Evolutionary conservation across 1,140 invertebrate genomes (phyloP).

Genomic region (Argopecten irradians): DNA sequence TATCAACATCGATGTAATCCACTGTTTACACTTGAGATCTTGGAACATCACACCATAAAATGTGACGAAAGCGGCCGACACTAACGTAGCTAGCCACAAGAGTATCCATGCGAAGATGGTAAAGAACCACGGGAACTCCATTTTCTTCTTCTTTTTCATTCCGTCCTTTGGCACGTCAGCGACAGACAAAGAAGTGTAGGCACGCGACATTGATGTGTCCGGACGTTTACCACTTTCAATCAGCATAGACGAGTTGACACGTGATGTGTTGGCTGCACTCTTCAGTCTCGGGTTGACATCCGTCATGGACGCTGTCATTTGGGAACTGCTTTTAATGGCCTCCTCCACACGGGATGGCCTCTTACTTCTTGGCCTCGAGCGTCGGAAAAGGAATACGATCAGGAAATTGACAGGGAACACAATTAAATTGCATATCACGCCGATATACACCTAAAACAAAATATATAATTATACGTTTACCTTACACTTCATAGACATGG

Average conservation of each 20-base stretch:
- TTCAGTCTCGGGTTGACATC: constrained; percentile 68
- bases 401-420: constrained; percentile 80
- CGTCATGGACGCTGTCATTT: constrained; percentile 59
- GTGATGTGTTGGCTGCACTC: constrained; percentile 34
- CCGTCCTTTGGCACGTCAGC: constrained; percentile 34
- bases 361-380: constrained; percentile 74
- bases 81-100: constrained; percentile 74
- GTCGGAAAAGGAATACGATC: constrained; percentile 78
- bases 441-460: constrained; percentile 73
- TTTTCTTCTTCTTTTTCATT: constrained; percentile 68
- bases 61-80: constrained; percentile 79
- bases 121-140: constrained; percentile 79
- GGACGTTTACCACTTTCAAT: constrained; percentile 55
- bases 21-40: constrained; percentile 80
- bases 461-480: too few relatives aligned
- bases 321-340: constrained; percentile 64
- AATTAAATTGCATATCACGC: constrained; percentile 73
- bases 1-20: constrained; percentile 80
- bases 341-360: constrained; percentile 75
- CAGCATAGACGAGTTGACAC: constrained; percentile 49
- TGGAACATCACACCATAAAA: constrained; percentile 80
- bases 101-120: constrained; percentile 79
- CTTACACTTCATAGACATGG: too few relatives aligned
- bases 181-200: constrained; percentile 54
- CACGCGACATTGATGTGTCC: constrained; percentile 55